Evolutionary conservation across 1,140 invertebrate genomes (phyloP).

Genomic region (Pseudomyrmex cubaensis): DNA sequence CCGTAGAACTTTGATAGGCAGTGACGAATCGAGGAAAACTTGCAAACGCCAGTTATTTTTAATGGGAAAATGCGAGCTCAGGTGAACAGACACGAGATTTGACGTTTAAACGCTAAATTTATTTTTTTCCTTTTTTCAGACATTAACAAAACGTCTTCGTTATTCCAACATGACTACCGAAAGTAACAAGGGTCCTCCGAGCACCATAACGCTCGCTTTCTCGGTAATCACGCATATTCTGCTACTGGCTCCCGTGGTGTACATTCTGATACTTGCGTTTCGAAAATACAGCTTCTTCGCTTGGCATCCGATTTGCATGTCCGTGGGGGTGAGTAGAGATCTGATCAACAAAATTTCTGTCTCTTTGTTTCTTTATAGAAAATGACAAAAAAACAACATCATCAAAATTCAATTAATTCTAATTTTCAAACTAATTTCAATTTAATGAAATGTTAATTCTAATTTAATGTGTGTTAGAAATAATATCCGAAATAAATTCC

Average conservation of each 20-base stretch:
- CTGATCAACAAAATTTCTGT: no score
- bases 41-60: not conserved
- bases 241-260: slow-evolving; percentile 78
- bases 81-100: not conserved
- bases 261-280: slow-evolving; percentile 78
- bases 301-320: slow-evolving; percentile 83
- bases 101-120: not conserved
- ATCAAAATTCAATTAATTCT: no score
- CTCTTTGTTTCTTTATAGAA: no score
- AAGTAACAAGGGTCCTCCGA: slow-evolving; percentile 72
- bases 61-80: no score
- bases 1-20: slow-evolving; percentile 4
- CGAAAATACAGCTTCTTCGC: slow-evolving; percentile 76
- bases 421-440: no score
- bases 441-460: no score
- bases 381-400: no score
- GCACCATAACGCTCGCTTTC: slow-evolving; percentile 69
- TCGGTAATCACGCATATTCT: slow-evolving; percentile 78
- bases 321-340: slow-evolving; percentile 79
- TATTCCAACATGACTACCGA: slow-evolving; percentile 73
- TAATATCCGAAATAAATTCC: no score
- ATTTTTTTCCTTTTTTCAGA: slow-evolving; percentile 5
- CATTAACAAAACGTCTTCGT: not conserved
- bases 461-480: no score
- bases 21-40: not conserved